Percentiles rank a stretch among this genome's conserved stretches.
phyloP scores from a whole-genome alignment of 2,797 vertebrate species.

The Silurus lanzhouensis region DNA sequence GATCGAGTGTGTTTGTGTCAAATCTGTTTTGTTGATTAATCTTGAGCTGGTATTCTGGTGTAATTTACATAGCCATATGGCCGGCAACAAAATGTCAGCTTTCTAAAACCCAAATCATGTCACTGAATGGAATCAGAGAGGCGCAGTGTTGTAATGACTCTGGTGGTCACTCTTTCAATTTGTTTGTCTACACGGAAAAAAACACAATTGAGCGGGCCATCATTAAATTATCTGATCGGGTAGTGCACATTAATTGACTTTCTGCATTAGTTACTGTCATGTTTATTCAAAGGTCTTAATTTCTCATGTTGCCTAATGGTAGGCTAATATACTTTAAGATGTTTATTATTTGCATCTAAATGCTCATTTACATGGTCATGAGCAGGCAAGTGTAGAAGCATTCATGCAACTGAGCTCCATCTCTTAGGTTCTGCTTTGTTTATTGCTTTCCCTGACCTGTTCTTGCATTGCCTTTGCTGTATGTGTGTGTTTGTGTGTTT shows the following conservation, averaged over 20 bases:
- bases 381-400: constrained; percentile 20
- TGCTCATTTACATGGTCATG: neutral
- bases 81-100: constrained; percentile 17
- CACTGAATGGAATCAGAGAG: constrained; percentile 32
- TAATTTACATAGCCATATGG: constrained; percentile 49
- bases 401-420: neutral
- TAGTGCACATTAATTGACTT: neutral
- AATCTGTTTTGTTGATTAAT: constrained; percentile 50
- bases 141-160: constrained; percentile 5
- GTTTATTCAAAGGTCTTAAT: neutral
- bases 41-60: constrained; percentile 31
- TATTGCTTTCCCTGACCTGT: constrained; percentile 16
- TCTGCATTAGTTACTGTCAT: neutral
- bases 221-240: neutral
- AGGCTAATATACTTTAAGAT: neutral
- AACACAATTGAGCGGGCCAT: neutral
- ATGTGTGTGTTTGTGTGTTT: constrained; percentile 15
- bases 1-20: constrained; percentile 43
- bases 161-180: constrained; percentile 31
- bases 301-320: constrained; percentile 5
- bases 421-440: constrained; percentile 27
- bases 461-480: neutral
- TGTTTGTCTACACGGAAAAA: neutral
- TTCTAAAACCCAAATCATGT: constrained; percentile 23
- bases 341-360: constrained; percentile 1